Evolutionary conservation across 2,797 vertebrate species (phyloP).

Genomic region (Gymnothorax reevesii): DNA sequence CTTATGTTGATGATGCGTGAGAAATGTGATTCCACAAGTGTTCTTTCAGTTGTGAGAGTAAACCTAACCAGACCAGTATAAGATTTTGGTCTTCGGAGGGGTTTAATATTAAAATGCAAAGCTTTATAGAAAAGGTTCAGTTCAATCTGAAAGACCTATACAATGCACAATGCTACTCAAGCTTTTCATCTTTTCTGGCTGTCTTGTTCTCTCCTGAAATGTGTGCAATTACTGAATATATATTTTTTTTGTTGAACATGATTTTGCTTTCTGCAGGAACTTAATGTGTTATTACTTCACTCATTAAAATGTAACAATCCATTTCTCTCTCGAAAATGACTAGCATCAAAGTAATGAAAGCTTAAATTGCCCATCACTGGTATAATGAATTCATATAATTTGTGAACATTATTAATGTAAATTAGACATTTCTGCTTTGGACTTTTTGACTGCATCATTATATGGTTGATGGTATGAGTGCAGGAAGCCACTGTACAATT

Average conservation of each 20-base stretch:
- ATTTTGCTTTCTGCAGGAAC: constrained; percentile 65
- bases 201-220: constrained; percentile 27
- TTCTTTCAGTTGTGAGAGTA: constrained; percentile 2
- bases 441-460: constrained; percentile 87
- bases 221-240: constrained; percentile 27
- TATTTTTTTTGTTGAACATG: constrained; percentile 42
- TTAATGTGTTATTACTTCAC: constrained; percentile 83
- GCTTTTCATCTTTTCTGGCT: constrained; percentile 1
- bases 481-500: constrained; percentile 92
- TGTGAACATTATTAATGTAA: constrained; percentile 88
- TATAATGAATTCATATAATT: constrained; percentile 88
- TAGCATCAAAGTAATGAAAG: constrained; percentile 86
- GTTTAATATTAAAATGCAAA: not conserved
- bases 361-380: constrained; percentile 88
- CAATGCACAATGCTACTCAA: constrained; percentile 57
- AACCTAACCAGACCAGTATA: not conserved
- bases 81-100: not conserved
- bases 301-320: constrained; percentile 87
- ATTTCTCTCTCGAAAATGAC: constrained; percentile 84
- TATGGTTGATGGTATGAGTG: constrained; percentile 87
- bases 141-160: constrained; percentile 70
- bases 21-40: constrained; percentile 22
- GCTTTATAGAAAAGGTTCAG: constrained; percentile 10
- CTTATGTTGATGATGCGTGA: not conserved
- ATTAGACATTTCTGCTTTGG: constrained; percentile 85